phyloP scores from a whole-genome alignment of 1,140 invertebrate species.

The Phymorhynchus buccinoides region DNA sequence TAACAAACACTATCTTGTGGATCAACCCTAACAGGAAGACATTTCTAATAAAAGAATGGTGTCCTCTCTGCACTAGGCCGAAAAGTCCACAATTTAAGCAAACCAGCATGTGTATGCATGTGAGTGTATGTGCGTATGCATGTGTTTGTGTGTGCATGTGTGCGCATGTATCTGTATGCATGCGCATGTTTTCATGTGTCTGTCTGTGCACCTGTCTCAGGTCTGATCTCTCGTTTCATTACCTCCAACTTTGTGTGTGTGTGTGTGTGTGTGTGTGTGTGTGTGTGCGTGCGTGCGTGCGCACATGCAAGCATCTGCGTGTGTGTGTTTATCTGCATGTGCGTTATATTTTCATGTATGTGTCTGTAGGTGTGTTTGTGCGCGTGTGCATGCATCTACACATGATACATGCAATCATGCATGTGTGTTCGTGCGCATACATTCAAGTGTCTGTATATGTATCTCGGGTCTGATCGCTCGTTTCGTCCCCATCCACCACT shows the following conservation, averaged over 20 bases:
- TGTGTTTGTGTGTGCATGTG: too few relatives aligned
- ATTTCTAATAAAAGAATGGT: neutral
- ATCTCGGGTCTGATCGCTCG: constrained; percentile 48
- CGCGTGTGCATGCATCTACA: too few relatives aligned
- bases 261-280: neutral
- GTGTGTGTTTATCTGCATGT: neutral
- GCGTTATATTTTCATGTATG: neutral
- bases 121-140: neutral
- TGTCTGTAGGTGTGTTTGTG: neutral
- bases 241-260: too few relatives aligned
- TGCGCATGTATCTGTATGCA: too few relatives aligned
- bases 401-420: too few relatives aligned
- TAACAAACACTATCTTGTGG: too few relatives aligned
- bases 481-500: constrained; percentile 54
- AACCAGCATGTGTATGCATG: neutral
- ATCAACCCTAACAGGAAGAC: too few relatives aligned
- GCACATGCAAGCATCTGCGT: neutral
- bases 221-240: too few relatives aligned
- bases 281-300: neutral
- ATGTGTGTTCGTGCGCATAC: too few relatives aligned
- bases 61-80: neutral
- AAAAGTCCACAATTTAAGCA: neutral
- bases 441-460: neutral
- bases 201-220: neutral
- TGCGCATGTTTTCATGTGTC: neutral